Evolutionary conservation across 1,140 invertebrate species (phyloP), one percentile per base, ranked within the genome.

Genomic region (Nilaparvata lugens): DNA sequence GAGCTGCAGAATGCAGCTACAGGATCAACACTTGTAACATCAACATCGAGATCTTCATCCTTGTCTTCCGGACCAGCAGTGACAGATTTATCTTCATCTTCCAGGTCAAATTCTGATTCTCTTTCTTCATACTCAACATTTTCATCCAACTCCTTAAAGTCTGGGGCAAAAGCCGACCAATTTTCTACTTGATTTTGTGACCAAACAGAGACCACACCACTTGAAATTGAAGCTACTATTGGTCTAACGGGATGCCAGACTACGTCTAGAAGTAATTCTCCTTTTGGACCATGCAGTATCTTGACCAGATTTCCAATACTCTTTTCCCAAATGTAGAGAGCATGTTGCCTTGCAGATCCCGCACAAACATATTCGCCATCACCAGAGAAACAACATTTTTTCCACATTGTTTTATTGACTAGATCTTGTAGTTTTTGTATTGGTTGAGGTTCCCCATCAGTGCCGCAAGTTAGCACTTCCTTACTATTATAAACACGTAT

Each of bases 91-190:
- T 98, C 96, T 76, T 98, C 97, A 77, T 99, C 95, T 16, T 83
- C 84, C 64, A 96, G 78, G 73, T 98, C 96, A 77, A 99, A 99
- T 79, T 99, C 97, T 24, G 93, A 95, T 78, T 99, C 97, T 45
- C 95, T 75, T 76, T 99, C 97, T 72, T 98, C 95, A 73, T 99
- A 99, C 74, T 98, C 97, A 4, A 98, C 94, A 78, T 99, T 99
- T 76, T 99, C 97, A 74, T 99, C 97, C 6, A 99, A 74, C 77
- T 99, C 97, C 73, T 98, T 98, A 70, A 99, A 99, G 75, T 99
- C 97, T 0, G 97, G 97, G 0, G 97, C 97, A 82, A 99, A 99
- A 0, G 97, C 97, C 23, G 94, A 97, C 97, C 97, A 99, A 79
- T 99, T 99, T 80, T 99, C 97, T 19, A 98, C 95, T 81, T 98